Evolutionary conservation across 2,797 vertebrate species (phyloP).

Genomic region (Pseudopleuronectes americanus): DNA sequence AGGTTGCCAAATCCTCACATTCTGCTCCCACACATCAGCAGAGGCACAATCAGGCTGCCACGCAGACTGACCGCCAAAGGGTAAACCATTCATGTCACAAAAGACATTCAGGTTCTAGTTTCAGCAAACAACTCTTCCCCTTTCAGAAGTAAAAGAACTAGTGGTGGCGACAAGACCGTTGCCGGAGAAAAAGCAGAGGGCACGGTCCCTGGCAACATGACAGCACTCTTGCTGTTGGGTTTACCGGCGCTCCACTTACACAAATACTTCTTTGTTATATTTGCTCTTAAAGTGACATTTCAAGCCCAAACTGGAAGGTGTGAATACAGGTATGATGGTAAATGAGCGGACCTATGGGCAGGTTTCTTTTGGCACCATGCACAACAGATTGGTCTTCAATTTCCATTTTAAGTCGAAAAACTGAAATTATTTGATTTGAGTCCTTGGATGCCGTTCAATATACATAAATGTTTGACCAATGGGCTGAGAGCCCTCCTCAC

Average conservation of each 20-base stretch:
- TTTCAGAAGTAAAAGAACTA: conserved; percentile 53
- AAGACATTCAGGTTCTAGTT: conserved; percentile 66
- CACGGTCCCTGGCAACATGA: conserved; percentile 52
- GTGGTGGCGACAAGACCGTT: conserved; percentile 57
- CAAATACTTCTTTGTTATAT: conserved; percentile 31
- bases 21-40: conserved; percentile 44
- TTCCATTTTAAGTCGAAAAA: conserved; percentile 15
- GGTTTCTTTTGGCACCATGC: neutral
- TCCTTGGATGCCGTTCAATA: conserved; percentile 28
- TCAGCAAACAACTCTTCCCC: conserved; percentile 67
- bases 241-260: conserved; percentile 28
- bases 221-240: conserved; percentile 34
- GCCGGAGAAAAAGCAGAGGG: conserved; percentile 57
- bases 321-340: neutral
- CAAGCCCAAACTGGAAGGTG: conserved; percentile 1
- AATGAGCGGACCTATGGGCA: neutral
- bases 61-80: conserved; percentile 66
- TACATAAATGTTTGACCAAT: conserved; percentile 67
- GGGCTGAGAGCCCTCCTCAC: conserved; percentile 56
- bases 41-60: conserved; percentile 53
- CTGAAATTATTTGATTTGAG: neutral
- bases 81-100: conserved; percentile 72
- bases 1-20: conserved; percentile 45
- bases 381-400: neutral
- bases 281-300: conserved; percentile 23